Base-by-base conservation (phyloP, 1,140 invertebrate genomes). In the Pseudomyrmex pallidus region DNA sequence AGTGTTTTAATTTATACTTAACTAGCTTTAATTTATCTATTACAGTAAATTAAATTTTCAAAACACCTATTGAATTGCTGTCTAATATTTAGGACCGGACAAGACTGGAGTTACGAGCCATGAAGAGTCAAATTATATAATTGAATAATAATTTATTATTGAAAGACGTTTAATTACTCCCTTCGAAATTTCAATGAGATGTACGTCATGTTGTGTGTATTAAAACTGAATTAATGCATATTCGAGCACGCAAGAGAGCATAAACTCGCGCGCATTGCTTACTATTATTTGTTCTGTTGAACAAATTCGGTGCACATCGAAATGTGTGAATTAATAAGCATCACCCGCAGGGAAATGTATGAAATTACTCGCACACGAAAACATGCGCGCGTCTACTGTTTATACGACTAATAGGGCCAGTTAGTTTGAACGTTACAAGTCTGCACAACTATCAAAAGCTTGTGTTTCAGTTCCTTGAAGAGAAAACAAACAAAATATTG, bases 241-340 rank as follows among this genome's bases (percentile, higher is more conserved):
- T 20, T 54, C 10, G 50, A 57, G 46, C 74, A 25, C 12, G n/a
- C 12, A 5, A 56, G 13, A 22, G 22, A 10, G 22, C 74, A 35
- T 66, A 22, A 64, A 46, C 50, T 20, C 22, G 61, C 25, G 54
- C 22, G 61, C 25, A 61, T 35, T 68, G 83, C 74, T 86, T 86
- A 86, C 74, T 74, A 85, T 86, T 86, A 86, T 86, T 85, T 85
- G 74, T 57, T 17, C 56, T 15, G 68, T 86, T 61, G 76, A 73
- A 66, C 15, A 68, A 62, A 85, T 66, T 85, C 80, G 46, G 56
- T 13, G 50, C 56, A n/a, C 20, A 48, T 61, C 13, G 61, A 44
- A 67, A 66, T 66, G 56, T 77, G 48, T 66, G 70, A 87, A 87
- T 87, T 87, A 85, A 87, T 86, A 82, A 76, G 62, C 35, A 86